These are phyloP conservation scores for Acanthurus lineatus DNA, from an alignment of 2,797 vertebrate species.

Conservation along the genomic window DNA sequence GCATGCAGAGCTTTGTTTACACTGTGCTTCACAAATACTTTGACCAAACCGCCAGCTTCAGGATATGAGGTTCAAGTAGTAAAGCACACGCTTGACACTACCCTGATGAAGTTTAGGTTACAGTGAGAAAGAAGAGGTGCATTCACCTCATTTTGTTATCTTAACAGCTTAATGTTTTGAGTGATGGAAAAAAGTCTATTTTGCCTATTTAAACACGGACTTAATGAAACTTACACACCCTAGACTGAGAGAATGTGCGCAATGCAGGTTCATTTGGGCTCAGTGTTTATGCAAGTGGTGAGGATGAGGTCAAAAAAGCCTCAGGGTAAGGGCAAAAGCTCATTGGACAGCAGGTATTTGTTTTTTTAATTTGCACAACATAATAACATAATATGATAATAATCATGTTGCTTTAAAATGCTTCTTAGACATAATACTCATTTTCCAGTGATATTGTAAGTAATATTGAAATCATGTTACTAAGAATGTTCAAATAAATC, in stretches of 20 bases:
- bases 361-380: constrained; percentile 28
- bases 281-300: constrained; percentile 70
- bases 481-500: neutral
- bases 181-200: constrained; percentile 56
- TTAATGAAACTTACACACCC: constrained; percentile 73
- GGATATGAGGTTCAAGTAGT: constrained; percentile 64
- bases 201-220: constrained; percentile 71
- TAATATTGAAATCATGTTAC: neutral
- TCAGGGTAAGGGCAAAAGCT: constrained; percentile 43
- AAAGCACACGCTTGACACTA: constrained; percentile 62
- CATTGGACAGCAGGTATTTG: constrained; percentile 38
- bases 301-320: constrained; percentile 60
- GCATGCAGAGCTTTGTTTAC: constrained; percentile 65
- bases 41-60: constrained; percentile 66
- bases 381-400: too few species aligned
- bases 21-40: constrained; percentile 76
- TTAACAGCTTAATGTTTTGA: constrained; percentile 62
- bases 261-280: constrained; percentile 49
- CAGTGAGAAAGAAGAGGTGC: constrained; percentile 66
- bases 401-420: neutral
- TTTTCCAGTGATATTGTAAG: neutral
- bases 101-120: constrained; percentile 63
- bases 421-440: neutral
- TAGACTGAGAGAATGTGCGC: constrained; percentile 61
- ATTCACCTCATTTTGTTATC: constrained; percentile 70